Base-by-base conservation (phyloP, 1,140 invertebrate species). In the Himalopsyche phryganea region DNA sequence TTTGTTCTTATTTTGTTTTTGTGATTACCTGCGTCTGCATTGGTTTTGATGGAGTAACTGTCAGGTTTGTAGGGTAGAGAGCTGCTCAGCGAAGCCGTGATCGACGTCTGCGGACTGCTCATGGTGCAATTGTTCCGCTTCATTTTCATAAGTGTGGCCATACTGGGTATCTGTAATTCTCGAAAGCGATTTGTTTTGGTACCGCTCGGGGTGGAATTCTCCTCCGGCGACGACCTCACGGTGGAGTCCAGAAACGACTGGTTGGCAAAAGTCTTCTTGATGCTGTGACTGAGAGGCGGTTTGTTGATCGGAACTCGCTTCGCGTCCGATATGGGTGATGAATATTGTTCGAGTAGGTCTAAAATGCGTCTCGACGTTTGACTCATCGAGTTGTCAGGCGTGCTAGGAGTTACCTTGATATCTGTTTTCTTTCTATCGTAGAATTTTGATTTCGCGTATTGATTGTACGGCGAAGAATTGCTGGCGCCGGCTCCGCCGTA, bases 281-380 rank as follows among this genome's bases (percentile, higher is more conserved):
- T 17, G 13, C 42, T 28, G 45, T 18, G 35, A 17, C 33, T 19
- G 11, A 44, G 35, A 10, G 45, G 45, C 18, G 35, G n/a, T 13
- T 36, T 49, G 23, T 47, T 41, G 10, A 47, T 68, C n/a, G 85
- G 84, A 67, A 88, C 86, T 64, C 85, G 85, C 65, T 82, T 85
- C 15, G 83, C 86, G 67, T 89, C 86, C n/a, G 77, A 78, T 48
- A 89, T 71, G 1, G 88, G 85, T 1, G 87, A 87, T 0, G 86
- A 85, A 67, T 86, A 89, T 54, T 86, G 81, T 67, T 89, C 86
- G 18, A 91, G 69, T 28, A 89, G 76, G 60, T 88, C 83, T 53
- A 90, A 71, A 52, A 91, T 86, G 57, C 83, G 78, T 50, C 81
- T 80, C 0, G 88, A 82, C 1, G 88, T 85, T 53, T 67, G 58